These are phyloP conservation scores for Phaenicophaeus curvirostris DNA, from an alignment of 2,797 vertebrate species.

Conservation along the genomic window DNA sequence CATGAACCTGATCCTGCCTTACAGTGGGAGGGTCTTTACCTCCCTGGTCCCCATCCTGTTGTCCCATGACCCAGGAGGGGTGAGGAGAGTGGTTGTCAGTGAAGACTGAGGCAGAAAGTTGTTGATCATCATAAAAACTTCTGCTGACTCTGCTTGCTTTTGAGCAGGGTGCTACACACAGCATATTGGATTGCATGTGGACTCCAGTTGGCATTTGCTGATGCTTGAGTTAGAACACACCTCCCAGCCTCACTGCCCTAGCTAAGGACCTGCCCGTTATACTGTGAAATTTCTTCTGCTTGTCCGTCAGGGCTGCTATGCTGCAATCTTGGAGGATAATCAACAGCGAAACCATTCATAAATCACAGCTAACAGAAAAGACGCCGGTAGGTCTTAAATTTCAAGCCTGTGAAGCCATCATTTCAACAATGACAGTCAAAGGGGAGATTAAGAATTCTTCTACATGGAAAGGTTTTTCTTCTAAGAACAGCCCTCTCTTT, in stretches of 20 bases:
- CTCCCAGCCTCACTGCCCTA: background rate
- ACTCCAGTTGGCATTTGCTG: background rate
- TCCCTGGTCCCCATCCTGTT: too few relatives aligned
- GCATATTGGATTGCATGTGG: background rate
- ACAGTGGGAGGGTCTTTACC: too few relatives aligned
- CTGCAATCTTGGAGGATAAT: conserved; percentile 65
- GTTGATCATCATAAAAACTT: background rate
- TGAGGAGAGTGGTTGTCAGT: too few relatives aligned
- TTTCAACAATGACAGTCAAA: conserved; percentile 70
- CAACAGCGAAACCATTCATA: conserved; percentile 65
- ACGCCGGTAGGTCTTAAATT: conserved; percentile 64
- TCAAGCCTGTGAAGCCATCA: conserved; percentile 60
- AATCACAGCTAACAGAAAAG: conserved; percentile 66
- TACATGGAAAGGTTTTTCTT: conserved; percentile 71
- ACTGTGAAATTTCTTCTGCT: conserved; percentile 49
- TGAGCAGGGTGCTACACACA: background rate
- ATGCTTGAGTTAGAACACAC: background rate
- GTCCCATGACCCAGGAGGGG: too few relatives aligned
- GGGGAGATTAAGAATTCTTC: conserved; percentile 69
- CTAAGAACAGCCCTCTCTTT: conserved; percentile 51
- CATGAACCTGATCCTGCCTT: too few relatives aligned
- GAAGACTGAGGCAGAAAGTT: too few relatives aligned
- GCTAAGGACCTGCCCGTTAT: conserved; percentile 15
- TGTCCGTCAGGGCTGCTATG: conserved; percentile 60
- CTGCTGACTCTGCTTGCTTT: background rate